Evolutionary conservation across 2,888 invertebrate species (phyloP).

Genomic region (Tortrix viridana): DNA sequence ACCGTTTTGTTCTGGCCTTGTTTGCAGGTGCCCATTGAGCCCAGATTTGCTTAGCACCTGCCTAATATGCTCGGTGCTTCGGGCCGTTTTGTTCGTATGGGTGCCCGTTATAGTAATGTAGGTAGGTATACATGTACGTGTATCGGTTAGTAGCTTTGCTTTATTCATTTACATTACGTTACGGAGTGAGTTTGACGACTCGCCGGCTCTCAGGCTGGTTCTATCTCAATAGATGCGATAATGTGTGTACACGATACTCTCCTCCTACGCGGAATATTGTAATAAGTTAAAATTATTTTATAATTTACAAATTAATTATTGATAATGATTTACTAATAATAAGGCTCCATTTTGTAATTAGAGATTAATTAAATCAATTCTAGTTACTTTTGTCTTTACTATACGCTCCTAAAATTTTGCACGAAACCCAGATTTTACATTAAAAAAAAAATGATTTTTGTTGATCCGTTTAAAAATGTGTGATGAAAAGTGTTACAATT

Average conservation of each 20-base stretch:
- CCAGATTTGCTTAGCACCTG: conserved; percentile 30
- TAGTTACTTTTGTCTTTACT: too few species aligned
- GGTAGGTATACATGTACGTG: conserved; percentile 23
- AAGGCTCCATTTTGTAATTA: too few species aligned
- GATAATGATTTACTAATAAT: too few species aligned
- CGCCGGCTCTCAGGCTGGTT: background rate
- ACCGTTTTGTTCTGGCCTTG: conserved; percentile 30
- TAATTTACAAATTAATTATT: too few species aligned
- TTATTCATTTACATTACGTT: conserved; percentile 28
- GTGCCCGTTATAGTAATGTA: conserved; percentile 8
- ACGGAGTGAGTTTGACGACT: conserved; percentile 3
- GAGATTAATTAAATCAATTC: too few species aligned
- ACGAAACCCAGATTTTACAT: too few species aligned
- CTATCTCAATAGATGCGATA: conserved; percentile 17
- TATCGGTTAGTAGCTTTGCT: conserved; percentile 18
- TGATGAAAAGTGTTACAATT: too few species aligned
- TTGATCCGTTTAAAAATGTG: too few species aligned
- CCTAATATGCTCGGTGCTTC: conserved; percentile 7
- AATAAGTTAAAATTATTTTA: too few species aligned
- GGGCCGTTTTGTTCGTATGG: conserved; percentile 7
- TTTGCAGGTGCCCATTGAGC: conserved; percentile 20
- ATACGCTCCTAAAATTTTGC: too few species aligned
- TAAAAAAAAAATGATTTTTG: too few species aligned
- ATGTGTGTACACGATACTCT: conserved; percentile 15
- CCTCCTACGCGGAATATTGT: conserved; percentile 25